phyloP scores from a whole-genome alignment of 2,113 vertebrate species.

The Ammospiza caudacuta region DNA sequence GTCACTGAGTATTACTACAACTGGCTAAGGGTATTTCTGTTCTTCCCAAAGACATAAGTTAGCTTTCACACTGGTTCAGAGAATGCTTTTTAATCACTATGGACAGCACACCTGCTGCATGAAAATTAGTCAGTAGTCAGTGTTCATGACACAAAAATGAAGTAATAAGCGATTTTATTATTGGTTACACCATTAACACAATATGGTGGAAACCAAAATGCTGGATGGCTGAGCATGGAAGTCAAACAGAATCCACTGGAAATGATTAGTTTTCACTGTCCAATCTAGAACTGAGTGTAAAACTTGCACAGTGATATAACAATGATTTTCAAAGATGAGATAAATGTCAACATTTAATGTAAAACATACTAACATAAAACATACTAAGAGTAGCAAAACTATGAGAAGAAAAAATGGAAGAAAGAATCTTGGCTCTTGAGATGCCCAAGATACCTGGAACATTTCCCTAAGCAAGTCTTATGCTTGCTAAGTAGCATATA shows the following conservation, averaged over 20 bases:
- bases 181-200: neutral
- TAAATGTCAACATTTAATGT: neutral
- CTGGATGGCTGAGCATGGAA: neutral
- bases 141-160: neutral
- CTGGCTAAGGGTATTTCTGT: neutral
- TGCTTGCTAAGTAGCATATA: neutral
- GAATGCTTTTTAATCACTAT: neutral
- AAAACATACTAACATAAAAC: neutral
- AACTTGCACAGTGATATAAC: neutral
- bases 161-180: neutral
- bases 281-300: neutral
- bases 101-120: neutral
- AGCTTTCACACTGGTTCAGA: neutral
- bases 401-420: neutral
- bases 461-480: neutral
- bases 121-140: neutral
- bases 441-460: neutral
- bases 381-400: neutral
- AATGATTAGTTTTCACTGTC: neutral
- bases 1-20: constrained; percentile 4
- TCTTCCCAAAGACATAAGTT: neutral
- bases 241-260: neutral
- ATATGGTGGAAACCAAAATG: neutral
- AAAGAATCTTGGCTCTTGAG: neutral
- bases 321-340: neutral